Evolutionary conservation across 2,113 vertebrate species (phyloP).

Genomic region (Trachemys scripta): DNA sequence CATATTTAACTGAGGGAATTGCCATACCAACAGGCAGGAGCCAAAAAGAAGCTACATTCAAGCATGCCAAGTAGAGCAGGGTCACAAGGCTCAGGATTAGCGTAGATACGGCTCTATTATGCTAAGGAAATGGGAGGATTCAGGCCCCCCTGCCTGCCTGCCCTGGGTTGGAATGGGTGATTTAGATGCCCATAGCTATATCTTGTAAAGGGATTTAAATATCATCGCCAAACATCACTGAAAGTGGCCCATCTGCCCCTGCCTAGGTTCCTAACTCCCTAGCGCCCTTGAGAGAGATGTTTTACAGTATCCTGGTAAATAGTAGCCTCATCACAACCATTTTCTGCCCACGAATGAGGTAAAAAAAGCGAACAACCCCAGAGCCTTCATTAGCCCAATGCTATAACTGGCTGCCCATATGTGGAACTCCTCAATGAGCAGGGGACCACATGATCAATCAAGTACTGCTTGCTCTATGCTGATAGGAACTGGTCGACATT

Average conservation of each 20-base stretch:
- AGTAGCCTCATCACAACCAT: neutral
- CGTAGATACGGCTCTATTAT: rapidly evolving
- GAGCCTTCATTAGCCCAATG: neutral
- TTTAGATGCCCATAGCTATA: neutral
- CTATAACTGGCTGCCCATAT: neutral
- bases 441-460: neutral
- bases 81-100: neutral
- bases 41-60: neutral
- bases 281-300: neutral
- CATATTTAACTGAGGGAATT: neutral
- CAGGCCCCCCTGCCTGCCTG: neutral
- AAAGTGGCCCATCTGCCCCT: neutral
- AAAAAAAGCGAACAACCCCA: neutral
- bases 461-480: neutral
- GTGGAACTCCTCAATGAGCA: neutral
- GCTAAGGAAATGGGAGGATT: neutral
- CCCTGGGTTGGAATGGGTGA: neutral
- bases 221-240: neutral
- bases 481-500: neutral
- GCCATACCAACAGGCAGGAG: neutral
- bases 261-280: neutral
- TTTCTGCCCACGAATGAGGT: neutral
- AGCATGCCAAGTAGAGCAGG: neutral
- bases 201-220: neutral
- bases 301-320: neutral